Percentiles rank a stretch among this genome's conserved stretches.
phyloP scores from a whole-genome alignment of 1,140 invertebrate genomes.

The Philopotamus ludificatus region DNA sequence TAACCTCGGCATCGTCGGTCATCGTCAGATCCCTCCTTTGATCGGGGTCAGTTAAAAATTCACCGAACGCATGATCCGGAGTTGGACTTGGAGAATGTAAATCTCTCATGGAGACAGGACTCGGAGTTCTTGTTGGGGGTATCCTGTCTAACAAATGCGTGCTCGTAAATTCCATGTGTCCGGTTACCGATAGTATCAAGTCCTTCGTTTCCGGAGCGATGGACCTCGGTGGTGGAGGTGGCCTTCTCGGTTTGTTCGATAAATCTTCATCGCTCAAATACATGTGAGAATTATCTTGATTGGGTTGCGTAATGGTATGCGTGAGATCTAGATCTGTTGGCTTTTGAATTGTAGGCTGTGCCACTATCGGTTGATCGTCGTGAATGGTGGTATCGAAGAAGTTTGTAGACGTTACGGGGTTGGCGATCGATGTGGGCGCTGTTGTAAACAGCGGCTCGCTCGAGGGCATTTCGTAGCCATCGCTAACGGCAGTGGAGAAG shows the following conservation, averaged over 20 bases:
- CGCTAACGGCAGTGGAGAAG: slow-evolving; percentile 43
- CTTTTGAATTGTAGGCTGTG: slow-evolving; percentile 46
- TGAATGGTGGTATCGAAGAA: slow-evolving; percentile 38
- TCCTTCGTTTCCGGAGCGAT: slow-evolving; percentile 73
- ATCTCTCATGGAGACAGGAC: slow-evolving; percentile 75
- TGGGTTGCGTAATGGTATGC: slow-evolving; percentile 21
- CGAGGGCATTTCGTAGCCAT: slow-evolving; percentile 27
- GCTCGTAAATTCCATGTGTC: slow-evolving; percentile 84
- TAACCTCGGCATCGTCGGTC: slow-evolving; percentile 27
- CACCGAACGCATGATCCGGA: slow-evolving; percentile 69
- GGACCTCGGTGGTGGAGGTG: slow-evolving; percentile 61
- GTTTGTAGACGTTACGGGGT: slow-evolving; percentile 28
- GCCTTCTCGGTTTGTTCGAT: slow-evolving; percentile 45
- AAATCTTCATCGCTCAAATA: slow-evolving; percentile 45
- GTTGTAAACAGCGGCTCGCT: slow-evolving; percentile 37
- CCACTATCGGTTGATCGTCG: slow-evolving; percentile 27
- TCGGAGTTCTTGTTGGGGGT: slow-evolving; percentile 77
- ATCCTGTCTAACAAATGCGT: slow-evolving; percentile 78
- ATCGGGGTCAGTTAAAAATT: slow-evolving; percentile 59
- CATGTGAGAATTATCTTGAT: slow-evolving; percentile 24
- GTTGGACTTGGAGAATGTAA: slow-evolving; percentile 81
- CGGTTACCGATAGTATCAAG: slow-evolving; percentile 80
- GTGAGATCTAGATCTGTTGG: slow-evolving; percentile 45
- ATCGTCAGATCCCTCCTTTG: slow-evolving; percentile 23
- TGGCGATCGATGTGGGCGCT: slow-evolving; percentile 10